Conservation (phyloP, 1,140 invertebrate genomes). For the Drosophila tani region DNA sequence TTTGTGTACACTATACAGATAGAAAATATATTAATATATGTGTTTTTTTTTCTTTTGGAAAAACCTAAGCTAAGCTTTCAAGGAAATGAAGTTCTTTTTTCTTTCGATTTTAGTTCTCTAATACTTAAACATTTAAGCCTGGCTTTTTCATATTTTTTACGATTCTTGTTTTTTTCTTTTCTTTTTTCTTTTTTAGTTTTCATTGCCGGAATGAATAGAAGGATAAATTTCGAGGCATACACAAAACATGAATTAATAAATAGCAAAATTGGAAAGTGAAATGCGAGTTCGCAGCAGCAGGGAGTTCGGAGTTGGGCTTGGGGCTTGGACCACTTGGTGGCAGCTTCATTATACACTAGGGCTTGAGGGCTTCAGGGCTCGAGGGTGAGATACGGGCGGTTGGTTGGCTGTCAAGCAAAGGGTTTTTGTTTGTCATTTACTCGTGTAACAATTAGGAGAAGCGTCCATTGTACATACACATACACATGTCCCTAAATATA, state of each 20-base stretch:
- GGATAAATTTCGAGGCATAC: conserved; percentile 55
- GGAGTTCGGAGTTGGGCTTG: conserved; percentile 16
- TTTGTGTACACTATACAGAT: conserved; percentile 49
- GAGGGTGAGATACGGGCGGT: conserved; percentile 8
- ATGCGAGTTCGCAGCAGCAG: conserved; percentile 36
- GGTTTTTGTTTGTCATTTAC: conserved; percentile 26
- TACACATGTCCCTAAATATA: conserved; percentile 68
- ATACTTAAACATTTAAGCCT: conserved; percentile 76
- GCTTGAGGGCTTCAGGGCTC: background rate
- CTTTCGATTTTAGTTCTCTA: conserved; percentile 50
- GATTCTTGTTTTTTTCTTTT: conserved; percentile 32
- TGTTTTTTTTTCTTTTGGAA: conserved; percentile 24
- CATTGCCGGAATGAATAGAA: conserved; percentile 77
- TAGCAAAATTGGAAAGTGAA: conserved; percentile 49
- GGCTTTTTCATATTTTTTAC: conserved; percentile 49
- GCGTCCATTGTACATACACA: conserved; percentile 41
- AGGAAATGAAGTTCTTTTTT: conserved; percentile 59
- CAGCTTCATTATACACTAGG: conserved; percentile 57
- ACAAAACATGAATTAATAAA: conserved; percentile 59
- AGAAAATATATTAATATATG: conserved; percentile 59
- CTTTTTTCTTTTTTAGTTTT: conserved; percentile 51
- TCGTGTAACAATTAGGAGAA: conserved; percentile 66
- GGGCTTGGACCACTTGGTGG: conserved; percentile 50
- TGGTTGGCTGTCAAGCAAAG: conserved; percentile 21
- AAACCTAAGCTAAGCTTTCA: conserved; percentile 75